A percentile compares a stretch with the other conserved stretches of the same genome.
Evolutionary conservation across 2,888 invertebrate species (phyloP).

Genomic region (Apoda limacodes): DNA sequence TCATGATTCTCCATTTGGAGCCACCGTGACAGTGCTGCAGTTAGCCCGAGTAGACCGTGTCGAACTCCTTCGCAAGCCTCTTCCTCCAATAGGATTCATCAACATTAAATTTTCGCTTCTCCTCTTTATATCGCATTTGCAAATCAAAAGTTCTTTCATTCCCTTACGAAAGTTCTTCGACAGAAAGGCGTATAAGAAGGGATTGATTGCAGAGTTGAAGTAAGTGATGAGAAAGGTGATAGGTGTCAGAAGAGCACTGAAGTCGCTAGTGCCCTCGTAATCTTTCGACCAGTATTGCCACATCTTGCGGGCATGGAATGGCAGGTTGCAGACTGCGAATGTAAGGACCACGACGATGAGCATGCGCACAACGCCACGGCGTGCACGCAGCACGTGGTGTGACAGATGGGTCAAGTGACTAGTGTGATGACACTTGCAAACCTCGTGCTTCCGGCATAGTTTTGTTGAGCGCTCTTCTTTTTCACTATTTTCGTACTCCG

Average conservation of each 20-base stretch:
- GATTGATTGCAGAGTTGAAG: constrained; percentile 92
- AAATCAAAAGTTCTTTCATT: constrained; percentile 83
- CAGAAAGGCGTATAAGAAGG: constrained; percentile 89
- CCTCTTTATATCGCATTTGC: constrained; percentile 54
- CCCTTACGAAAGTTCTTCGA: constrained; percentile 85
- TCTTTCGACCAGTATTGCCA: constrained; percentile 85
- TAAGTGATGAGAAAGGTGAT: constrained; percentile 89
- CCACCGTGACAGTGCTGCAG: constrained; percentile 66
- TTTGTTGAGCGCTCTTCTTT: constrained; percentile 43
- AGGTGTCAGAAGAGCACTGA: constrained; percentile 84
- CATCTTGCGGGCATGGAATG: constrained; percentile 89
- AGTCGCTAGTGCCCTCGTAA: constrained; percentile 78
- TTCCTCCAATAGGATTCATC: constrained; percentile 54
- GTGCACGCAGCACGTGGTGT: constrained; percentile 81
- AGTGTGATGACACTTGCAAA: constrained; percentile 55
- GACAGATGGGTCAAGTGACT: constrained; percentile 76
- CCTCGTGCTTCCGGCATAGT: constrained; percentile 41
- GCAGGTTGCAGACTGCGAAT: constrained; percentile 90
- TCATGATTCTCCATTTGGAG: constrained; percentile 64
- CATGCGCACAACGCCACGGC: constrained; percentile 89
- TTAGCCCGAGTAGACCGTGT: constrained; percentile 65
- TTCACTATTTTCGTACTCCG: constrained; percentile 17
- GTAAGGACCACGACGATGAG: constrained; percentile 89
- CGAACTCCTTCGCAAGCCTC: constrained; percentile 53
- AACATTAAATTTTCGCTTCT: constrained; percentile 55